phyloP scores from a whole-genome alignment of 2,113 vertebrate species.

The Myocastor coypus region DNA sequence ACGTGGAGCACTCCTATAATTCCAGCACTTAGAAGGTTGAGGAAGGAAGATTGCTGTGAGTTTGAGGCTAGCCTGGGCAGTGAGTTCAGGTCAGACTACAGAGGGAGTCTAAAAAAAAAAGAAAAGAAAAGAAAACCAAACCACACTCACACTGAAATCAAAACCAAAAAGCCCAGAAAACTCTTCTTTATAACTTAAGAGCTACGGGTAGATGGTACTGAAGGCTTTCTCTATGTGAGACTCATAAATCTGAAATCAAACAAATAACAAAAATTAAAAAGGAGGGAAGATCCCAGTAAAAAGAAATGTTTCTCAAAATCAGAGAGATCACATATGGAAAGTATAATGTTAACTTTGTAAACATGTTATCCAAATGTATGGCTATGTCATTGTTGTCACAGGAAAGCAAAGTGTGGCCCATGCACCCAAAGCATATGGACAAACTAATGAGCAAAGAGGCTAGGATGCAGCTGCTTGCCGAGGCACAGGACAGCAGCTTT shows the following conservation, averaged over 20 bases:
- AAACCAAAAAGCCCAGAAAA: neutral
- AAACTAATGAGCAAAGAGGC: neutral
- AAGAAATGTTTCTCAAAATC: constrained; percentile 42
- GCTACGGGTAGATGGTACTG: constrained; percentile 16
- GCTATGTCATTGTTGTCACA: neutral
- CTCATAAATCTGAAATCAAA: constrained; percentile 20
- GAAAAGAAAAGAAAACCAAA: neutral
- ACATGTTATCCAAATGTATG: neutral
- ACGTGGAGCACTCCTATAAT: neutral
- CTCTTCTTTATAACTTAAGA: neutral
- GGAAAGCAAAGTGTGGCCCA: constrained; percentile 29
- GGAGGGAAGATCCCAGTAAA: constrained; percentile 24
- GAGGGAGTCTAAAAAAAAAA: neutral
- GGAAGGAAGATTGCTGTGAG: neutral
- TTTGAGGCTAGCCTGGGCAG: neutral
- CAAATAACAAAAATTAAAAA: neutral
- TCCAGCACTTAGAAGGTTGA: neutral
- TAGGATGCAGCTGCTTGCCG: neutral
- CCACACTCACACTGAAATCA: no score
- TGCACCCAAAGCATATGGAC: constrained; percentile 17
- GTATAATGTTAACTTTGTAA: neutral
- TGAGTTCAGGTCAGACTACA: neutral
- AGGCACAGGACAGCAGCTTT: neutral
- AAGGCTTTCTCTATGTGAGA: constrained; percentile 41
- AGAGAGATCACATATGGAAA: constrained; percentile 20